A percentile compares a stretch with the other conserved stretches of the same genome.
phyloP scores from a whole-genome alignment of 2,797 vertebrate genomes.

The Eupleurogrammus muticus region DNA sequence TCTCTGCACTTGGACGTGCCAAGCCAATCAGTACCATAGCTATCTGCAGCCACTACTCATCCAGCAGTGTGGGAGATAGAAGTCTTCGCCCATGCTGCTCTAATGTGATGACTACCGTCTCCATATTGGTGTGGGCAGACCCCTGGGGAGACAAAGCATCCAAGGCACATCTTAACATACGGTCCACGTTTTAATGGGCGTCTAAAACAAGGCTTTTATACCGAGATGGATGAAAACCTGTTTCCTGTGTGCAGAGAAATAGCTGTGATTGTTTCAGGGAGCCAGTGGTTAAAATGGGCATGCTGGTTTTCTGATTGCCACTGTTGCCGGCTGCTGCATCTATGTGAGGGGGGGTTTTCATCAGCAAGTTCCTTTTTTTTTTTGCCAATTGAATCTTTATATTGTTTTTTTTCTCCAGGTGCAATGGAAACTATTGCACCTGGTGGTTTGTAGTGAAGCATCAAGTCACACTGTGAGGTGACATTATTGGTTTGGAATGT shows the following conservation, averaged over 20 bases:
- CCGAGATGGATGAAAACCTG: constrained; percentile 4
- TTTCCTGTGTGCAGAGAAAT: neutral
- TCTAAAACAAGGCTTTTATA: constrained; percentile 4
- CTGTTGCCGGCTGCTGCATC: too few relatives aligned
- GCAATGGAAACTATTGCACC: too few relatives aligned
- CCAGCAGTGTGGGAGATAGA: neutral
- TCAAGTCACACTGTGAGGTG: too few relatives aligned
- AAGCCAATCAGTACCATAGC: neutral
- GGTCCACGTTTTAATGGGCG: constrained; percentile 9
- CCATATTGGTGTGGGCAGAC: neutral
- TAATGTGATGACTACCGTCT: constrained; percentile 21
- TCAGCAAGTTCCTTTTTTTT: too few relatives aligned
- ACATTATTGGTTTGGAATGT: too few relatives aligned
- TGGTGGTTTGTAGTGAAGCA: too few relatives aligned
- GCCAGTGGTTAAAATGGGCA: neutral
- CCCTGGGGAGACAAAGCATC: neutral
- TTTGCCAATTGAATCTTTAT: too few relatives aligned
- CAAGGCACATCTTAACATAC: constrained; percentile 4
- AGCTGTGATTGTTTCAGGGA: constrained; percentile 1
- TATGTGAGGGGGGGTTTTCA: too few relatives aligned
- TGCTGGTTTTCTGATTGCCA: constrained; percentile 11
- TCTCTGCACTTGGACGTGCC: neutral
- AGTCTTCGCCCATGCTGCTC: constrained; percentile 1
- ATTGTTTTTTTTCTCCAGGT: too few relatives aligned
- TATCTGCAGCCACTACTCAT: neutral